phyloP scores from a whole-genome alignment of 2,888 invertebrate species.

The Dasypolia templi region DNA sequence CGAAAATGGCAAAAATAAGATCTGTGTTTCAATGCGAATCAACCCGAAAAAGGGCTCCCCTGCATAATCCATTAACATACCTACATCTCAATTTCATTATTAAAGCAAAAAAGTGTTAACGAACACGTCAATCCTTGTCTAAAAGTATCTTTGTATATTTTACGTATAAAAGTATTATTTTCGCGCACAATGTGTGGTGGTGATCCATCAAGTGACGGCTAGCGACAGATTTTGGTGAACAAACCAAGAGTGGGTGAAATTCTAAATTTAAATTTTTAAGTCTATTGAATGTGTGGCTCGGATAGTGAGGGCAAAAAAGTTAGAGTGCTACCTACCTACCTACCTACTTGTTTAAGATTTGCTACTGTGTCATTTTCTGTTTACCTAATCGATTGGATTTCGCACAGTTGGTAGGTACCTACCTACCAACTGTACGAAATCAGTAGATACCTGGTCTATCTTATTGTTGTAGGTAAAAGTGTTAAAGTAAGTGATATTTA shows the following conservation, averaged over 20 bases:
- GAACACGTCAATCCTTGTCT: slow-evolving; percentile 72
- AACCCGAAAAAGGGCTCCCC: not conserved
- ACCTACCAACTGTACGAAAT: no score
- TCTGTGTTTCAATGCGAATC: not conserved
- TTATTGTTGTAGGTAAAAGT: not conserved
- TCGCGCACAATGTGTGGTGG: slow-evolving; percentile 66
- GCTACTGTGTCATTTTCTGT: not conserved
- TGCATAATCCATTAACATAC: slow-evolving; percentile 39
- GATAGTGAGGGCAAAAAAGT: slow-evolving; percentile 4
- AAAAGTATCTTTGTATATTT: slow-evolving; percentile 51
- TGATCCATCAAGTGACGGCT: slow-evolving; percentile 73
- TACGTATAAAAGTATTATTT: slow-evolving; percentile 57
- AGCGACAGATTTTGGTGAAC: slow-evolving; percentile 73
- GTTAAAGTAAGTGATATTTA: no score
- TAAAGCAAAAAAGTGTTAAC: slow-evolving; percentile 66
- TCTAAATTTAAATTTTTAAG: slow-evolving; percentile 38
- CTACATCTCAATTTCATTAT: slow-evolving; percentile 45
- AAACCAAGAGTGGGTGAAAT: slow-evolving; percentile 46
- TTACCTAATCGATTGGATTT: not conserved
- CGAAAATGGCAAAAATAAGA: not conserved
- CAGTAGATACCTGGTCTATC: not conserved
- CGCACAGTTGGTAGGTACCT: not conserved
- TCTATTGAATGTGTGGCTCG: slow-evolving; percentile 12
- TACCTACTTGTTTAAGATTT: not conserved
- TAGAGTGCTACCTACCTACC: slow-evolving; percentile 4